Conservation (phyloP, 2,113 vertebrate species). For the Marmota monax region DNA sequence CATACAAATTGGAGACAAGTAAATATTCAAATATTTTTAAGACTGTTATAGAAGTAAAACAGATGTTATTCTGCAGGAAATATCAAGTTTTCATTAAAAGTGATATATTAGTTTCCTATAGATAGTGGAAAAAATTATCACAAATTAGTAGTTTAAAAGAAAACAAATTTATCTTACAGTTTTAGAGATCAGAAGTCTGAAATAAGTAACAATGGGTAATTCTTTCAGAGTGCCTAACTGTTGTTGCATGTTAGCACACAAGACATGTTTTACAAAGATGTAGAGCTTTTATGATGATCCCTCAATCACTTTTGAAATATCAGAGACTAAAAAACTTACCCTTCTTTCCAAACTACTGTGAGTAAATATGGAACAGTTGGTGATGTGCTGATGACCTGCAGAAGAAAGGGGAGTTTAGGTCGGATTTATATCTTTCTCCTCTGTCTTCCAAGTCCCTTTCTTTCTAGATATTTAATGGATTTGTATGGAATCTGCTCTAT, state of each 20-base stretch:
- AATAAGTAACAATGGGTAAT: not conserved
- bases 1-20: not conserved
- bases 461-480: not conserved
- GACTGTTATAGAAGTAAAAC: not conserved
- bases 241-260: accelerated
- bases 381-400: not conserved
- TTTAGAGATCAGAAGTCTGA: not conserved
- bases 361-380: accelerated
- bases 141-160: not conserved
- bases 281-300: not conserved
- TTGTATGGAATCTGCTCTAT: not conserved
- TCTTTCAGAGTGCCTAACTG: not conserved
- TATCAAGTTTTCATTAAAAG: not conserved
- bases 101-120: not conserved
- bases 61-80: not conserved
- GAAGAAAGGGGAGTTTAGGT: not conserved
- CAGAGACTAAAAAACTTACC: not conserved
- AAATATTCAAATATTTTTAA: not conserved
- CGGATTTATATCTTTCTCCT: not conserved
- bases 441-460: not conserved
- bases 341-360: not conserved
- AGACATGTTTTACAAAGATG: not conserved
- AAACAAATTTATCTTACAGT: not conserved
- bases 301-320: not conserved
- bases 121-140: not conserved